Evolutionary conservation across 2,888 invertebrate species (phyloP).

Genomic region (Clistopyga incitator): DNA sequence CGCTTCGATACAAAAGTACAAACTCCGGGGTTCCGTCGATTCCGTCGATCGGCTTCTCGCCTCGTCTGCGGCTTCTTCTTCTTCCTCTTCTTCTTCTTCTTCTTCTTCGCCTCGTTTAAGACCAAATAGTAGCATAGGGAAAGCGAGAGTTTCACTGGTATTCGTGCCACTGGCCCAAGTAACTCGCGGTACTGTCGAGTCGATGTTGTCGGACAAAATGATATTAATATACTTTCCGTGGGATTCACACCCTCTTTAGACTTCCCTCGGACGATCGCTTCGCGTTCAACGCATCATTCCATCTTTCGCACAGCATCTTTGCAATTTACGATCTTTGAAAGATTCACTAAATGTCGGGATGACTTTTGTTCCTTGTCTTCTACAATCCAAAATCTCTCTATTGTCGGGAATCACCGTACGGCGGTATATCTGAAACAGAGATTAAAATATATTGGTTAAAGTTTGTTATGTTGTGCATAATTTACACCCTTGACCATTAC

Average conservation of each 20-base stretch:
- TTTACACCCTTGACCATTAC: background rate
- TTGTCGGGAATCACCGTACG: slow-evolving; percentile 47
- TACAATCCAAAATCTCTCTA: slow-evolving; percentile 31
- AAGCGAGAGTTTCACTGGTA: slow-evolving; percentile 32
- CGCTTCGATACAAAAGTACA: slow-evolving; percentile 37
- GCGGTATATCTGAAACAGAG: slow-evolving; percentile 30
- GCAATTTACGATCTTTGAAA: slow-evolving; percentile 3
- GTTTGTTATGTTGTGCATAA: background rate
- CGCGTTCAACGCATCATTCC: slow-evolving; percentile 16
- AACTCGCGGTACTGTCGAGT: background rate
- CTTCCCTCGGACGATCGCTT: background rate
- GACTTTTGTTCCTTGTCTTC: background rate
- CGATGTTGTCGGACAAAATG: background rate
- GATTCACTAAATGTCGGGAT: background rate
- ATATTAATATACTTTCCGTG: background rate
- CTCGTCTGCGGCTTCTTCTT: slow-evolving; percentile 17
- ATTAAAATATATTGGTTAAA: background rate
- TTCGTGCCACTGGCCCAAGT: slow-evolving; percentile 23
- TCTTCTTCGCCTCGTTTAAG: slow-evolving; percentile 55
- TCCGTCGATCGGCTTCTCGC: slow-evolving; percentile 10
- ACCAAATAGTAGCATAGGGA: slow-evolving; percentile 61
- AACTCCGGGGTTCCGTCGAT: slow-evolving; percentile 15
- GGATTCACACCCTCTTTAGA: slow-evolving; percentile 1
- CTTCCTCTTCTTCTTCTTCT: slow-evolving; percentile 43
- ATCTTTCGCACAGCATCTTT: slow-evolving; percentile 40